Conservation (phyloP, 2,113 vertebrate genomes). For the Penelope pileata region DNA sequence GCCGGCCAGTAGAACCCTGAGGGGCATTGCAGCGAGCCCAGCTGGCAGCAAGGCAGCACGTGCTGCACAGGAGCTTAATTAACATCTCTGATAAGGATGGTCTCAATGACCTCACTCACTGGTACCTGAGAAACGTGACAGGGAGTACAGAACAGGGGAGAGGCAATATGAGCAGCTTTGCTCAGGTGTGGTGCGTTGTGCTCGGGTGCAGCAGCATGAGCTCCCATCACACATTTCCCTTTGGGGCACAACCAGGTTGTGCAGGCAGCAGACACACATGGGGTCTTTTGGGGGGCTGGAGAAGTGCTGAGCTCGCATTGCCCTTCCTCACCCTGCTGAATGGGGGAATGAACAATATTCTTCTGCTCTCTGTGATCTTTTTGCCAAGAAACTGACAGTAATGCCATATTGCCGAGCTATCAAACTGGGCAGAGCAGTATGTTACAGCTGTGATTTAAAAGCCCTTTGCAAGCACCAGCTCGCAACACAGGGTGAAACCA, state of each 20-base stretch:
- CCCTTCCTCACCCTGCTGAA: neutral
- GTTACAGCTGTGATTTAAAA: neutral
- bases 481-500: neutral
- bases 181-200: neutral
- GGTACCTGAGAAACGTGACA: neutral
- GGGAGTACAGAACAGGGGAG: fast-evolving
- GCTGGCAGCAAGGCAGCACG: neutral
- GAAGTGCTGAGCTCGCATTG: neutral
- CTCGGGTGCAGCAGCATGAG: neutral
- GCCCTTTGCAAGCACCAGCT: neutral
- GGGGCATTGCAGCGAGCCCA: neutral
- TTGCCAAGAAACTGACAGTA: neutral
- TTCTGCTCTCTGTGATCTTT: neutral
- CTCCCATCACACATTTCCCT: neutral
- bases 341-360: neutral
- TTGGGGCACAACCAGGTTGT: neutral
- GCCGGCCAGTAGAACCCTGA: neutral
- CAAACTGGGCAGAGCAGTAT: neutral
- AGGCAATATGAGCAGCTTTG: neutral
- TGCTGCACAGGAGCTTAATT: neutral
- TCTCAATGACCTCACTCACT: neutral
- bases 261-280: neutral
- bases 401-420: neutral
- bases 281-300: neutral
- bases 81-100: neutral